Base-by-base conservation (phyloP, 2,888 invertebrate species). In the Sabellastarte sp. region DNA sequence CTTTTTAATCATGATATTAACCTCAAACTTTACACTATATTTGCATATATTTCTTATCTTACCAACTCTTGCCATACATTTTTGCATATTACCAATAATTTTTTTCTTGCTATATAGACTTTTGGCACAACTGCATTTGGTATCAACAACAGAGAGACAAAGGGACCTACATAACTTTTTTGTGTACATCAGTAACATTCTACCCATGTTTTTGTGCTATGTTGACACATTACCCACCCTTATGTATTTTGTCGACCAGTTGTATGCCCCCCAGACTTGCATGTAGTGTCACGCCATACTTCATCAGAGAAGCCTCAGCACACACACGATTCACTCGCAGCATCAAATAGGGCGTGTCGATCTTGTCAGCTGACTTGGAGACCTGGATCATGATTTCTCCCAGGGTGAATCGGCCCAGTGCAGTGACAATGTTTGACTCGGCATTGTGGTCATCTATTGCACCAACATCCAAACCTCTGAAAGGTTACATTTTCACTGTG, bases 401-500 rank as follows among this genome's bases (percentile, higher is more conserved):
- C 24, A 92, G 85, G 30, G 90, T 88, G 70, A 92, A 88, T 75
- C 92, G 86, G 59, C 90, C 84, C 62, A 92, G 85, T 50, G 89
- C 86, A 59, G 88, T 88, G 63, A 92, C 90, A 59, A 87, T 88
- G 82, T 93, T 93, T 77, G 88, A 88, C 0, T 90, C 90, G 0
- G 92, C 92, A 32, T 91, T 89, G 78, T 91, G 92, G 77, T 93
- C 93, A 72, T 93, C 92, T 70, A 93, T 90, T 1, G 92, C 91
- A 1, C 91, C 91, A 50, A 92, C 86, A 82, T 91, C 91, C 0
- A 91, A 89, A 4, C 88, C 89, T 65, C 91, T 80, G n/a, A n/a
- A n/a, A n/a, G n/a, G n/a, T n/a, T n/a, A n/a, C n/a, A n/a, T n/a
- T n/a, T n/a, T n/a, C n/a, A n/a, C n/a, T n/a, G n/a, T n/a, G n/a